phyloP scores from a whole-genome alignment of 30 jellyfish, hydroid and myxozoan species.

The Haliclystus octoradiatus region DNA sequence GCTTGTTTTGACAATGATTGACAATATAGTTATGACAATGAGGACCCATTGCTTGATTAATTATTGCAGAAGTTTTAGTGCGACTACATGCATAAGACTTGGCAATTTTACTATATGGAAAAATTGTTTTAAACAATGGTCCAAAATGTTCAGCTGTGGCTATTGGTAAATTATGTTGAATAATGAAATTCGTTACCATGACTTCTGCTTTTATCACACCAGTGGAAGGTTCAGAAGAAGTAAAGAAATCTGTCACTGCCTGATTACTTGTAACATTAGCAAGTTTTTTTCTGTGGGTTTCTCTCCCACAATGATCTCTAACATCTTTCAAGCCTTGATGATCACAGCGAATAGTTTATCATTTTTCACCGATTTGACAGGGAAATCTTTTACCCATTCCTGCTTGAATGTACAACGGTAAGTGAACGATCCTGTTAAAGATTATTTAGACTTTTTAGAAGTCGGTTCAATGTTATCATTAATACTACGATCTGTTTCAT shows the following conservation, averaged over 20 bases:
- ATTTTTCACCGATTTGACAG: conserved; percentile 11
- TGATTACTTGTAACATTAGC: too few relatives aligned
- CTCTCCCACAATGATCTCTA: conserved; percentile 27
- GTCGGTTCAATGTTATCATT: too few relatives aligned
- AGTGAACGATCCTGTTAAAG: too few relatives aligned
- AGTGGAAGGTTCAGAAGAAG: too few relatives aligned
- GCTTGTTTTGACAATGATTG: conserved; percentile 3
- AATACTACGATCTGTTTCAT: too few relatives aligned
- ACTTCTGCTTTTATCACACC: too few relatives aligned
- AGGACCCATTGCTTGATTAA: conserved; percentile 17
- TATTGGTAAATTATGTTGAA: conserved; percentile 48
- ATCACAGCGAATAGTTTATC: conserved; percentile 19
- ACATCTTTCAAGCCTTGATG: conserved; percentile 60
- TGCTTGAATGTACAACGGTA: too few relatives aligned
- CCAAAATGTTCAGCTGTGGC: conserved; percentile 49
- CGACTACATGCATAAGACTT: conserved; percentile 23
- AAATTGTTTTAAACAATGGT: conserved; percentile 26
- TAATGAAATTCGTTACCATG: conserved; percentile 41
- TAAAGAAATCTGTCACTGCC: too few relatives aligned
- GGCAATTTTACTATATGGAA: conserved; percentile 52
- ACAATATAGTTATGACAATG: conserved; percentile 1
- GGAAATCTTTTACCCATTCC: conserved; percentile 23
- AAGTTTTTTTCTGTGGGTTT: conserved; percentile 15
- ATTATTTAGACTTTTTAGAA: too few relatives aligned
- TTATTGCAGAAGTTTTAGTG: conserved; percentile 40